A percentile compares a stretch with the other conserved stretches of the same genome.
phyloP scores from a whole-genome alignment of 1,140 invertebrate species.

The Yoshiicerus persimilis region DNA sequence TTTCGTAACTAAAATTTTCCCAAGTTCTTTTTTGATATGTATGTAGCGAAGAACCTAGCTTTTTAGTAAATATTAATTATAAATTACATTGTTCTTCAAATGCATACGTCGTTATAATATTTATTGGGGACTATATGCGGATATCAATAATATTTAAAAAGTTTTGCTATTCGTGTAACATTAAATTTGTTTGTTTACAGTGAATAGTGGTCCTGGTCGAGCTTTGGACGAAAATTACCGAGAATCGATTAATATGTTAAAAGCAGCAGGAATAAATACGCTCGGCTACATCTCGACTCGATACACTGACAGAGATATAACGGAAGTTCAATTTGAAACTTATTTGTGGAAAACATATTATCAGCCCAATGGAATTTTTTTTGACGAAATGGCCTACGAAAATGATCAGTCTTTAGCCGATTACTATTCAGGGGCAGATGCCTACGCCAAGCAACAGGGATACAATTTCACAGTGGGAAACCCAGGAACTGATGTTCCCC shows the following conservation, averaged over 20 bases:
- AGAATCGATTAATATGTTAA: not conserved
- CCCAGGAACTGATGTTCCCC: slow-evolving; percentile 23
- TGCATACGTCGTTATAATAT: too few relatives aligned
- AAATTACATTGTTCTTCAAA: too few relatives aligned
- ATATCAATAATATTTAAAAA: not conserved
- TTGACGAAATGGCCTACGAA: slow-evolving; percentile 38
- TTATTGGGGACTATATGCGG: too few relatives aligned
- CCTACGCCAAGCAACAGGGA: slow-evolving; percentile 27
- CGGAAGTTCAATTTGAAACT: slow-evolving; percentile 3
- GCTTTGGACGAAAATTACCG: not conserved
- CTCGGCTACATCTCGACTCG: slow-evolving; percentile 36
- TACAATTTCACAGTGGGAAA: slow-evolving; percentile 39
- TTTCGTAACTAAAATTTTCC: too few relatives aligned
- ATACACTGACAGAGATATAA: not conserved
- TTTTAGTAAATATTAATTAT: not conserved
- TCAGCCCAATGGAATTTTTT: slow-evolving; percentile 31
- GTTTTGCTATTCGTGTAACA: not conserved
- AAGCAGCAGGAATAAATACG: slow-evolving; percentile 12
- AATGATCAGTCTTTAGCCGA: not conserved
- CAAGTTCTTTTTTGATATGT: too few relatives aligned
- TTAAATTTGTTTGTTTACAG: not conserved
- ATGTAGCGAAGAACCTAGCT: too few relatives aligned
- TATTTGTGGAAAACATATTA: slow-evolving; percentile 26
- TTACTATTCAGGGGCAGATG: slow-evolving; percentile 12
- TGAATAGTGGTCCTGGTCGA: slow-evolving; percentile 29